Evolutionary conservation across 2,888 invertebrate species (phyloP).

Genomic region (Eupithecia subumbrata): DNA sequence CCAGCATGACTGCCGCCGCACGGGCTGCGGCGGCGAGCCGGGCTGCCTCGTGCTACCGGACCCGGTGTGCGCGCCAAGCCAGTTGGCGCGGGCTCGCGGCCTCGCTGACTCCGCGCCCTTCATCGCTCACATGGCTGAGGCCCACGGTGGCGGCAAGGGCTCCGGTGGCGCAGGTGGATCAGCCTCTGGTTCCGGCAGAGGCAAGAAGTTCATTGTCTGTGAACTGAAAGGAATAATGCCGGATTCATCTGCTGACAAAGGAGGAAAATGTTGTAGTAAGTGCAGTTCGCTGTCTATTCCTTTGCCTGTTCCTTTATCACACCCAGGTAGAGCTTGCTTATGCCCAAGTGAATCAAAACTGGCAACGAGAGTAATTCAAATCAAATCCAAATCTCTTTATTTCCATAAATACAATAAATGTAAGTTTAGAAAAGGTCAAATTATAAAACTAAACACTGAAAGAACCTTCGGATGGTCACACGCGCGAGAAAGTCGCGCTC

Average conservation of each 20-base stretch:
- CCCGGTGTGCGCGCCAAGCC: conserved; percentile 82
- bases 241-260: conserved; percentile 54
- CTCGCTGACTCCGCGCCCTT: conserved; percentile 70
- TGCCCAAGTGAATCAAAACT: neutral
- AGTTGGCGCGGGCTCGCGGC: conserved; percentile 75
- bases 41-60: conserved; percentile 81
- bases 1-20: conserved; percentile 84
- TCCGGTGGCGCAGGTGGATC: conserved; percentile 51
- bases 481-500: neutral
- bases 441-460: too few species aligned
- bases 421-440: too few species aligned
- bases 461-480: neutral
- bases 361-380: too few species aligned
- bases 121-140: conserved; percentile 58
- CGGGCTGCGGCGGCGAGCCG: conserved; percentile 81
- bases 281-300: conserved; percentile 49
- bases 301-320: conserved; percentile 35
- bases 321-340: too few species aligned
- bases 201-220: conserved; percentile 77
- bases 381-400: too few species aligned
- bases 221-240: conserved; percentile 73
- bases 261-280: conserved; percentile 76
- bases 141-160: conserved; percentile 55
- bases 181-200: conserved; percentile 53
- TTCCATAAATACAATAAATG: too few species aligned